phyloP scores from a whole-genome alignment of 2,888 invertebrate species.

The Drosophila maculinotata region DNA sequence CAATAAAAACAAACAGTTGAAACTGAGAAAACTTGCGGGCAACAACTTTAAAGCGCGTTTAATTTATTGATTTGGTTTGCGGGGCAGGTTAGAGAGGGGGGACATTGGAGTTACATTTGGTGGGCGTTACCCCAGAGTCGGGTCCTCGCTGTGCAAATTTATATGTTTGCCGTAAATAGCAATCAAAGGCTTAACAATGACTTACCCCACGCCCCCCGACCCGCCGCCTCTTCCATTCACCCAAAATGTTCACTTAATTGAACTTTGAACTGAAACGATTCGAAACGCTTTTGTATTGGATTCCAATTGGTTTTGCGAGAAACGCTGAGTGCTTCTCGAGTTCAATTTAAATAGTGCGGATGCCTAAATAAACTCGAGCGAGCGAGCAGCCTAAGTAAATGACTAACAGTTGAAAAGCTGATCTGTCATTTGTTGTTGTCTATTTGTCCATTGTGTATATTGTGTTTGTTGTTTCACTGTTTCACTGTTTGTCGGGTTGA shows the following conservation, averaged over 20 bases:
- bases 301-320: conserved; percentile 19
- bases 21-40: conserved; percentile 15
- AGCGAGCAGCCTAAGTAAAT: conserved; percentile 40
- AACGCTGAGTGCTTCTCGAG: conserved; percentile 44
- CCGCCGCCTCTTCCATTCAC: not conserved
- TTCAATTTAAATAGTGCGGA: conserved; percentile 61
- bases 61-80: conserved; percentile 71
- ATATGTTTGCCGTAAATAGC: conserved; percentile 73
- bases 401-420: conserved; percentile 41
- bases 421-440: conserved; percentile 53
- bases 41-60: conserved; percentile 50
- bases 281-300: conserved; percentile 31
- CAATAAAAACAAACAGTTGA: not conserved
- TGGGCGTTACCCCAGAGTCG: conserved; percentile 26
- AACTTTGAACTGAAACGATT: conserved; percentile 65
- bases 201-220: not conserved
- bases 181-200: conserved; percentile 70
- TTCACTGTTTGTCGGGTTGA: conserved; percentile 44
- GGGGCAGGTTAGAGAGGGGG: conserved; percentile 6
- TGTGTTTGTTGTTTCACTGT: conserved; percentile 15
- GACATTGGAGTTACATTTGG: conserved; percentile 1
- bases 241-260: conserved; percentile 69
- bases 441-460: conserved; percentile 17
- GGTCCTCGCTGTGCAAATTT: conserved; percentile 57
- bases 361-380: conserved; percentile 28